Evolutionary conservation across 2,797 vertebrate species (phyloP).

Genomic region (Parotocinclus haroldoi): DNA sequence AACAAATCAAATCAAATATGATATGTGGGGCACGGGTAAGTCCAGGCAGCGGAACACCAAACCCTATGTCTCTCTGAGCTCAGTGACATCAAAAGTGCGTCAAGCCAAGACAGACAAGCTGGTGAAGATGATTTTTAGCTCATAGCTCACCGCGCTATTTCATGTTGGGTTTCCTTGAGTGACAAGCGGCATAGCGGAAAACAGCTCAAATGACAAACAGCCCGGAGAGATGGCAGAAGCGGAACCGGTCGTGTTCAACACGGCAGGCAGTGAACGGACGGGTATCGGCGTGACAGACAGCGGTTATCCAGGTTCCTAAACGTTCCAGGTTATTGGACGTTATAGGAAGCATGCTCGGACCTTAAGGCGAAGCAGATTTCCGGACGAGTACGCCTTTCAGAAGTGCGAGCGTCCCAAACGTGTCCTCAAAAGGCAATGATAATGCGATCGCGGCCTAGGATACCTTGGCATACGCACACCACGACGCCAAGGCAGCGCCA

Average conservation of each 20-base stretch:
- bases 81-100: not conserved
- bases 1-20: conserved; percentile 23
- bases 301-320: conserved; percentile 11
- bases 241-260: conserved; percentile 23
- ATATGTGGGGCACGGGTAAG: conserved; percentile 4
- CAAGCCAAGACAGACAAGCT: conserved; percentile 21
- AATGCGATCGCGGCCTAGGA: not conserved
- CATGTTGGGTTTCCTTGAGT: conserved; percentile 28
- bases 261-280: conserved; percentile 19
- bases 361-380: not conserved
- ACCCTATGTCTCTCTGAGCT: not conserved
- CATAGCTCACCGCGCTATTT: conserved; percentile 30
- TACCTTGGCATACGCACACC: not conserved
- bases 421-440: no score
- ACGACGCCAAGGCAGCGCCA: not conserved
- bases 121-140: no score
- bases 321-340: conserved; percentile 4
- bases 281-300: not conserved
- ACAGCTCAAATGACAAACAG: not conserved
- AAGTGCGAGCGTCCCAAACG: no score
- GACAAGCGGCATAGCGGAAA: conserved; percentile 20
- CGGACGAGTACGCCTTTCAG: conserved; percentile 1
- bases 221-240: conserved; percentile 3
- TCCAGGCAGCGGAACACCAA: conserved; percentile 2
- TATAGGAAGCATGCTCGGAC: conserved; percentile 21